A percentile compares a stretch with the other conserved stretches of the same genome.
phyloP scores from a whole-genome alignment of 2,888 invertebrate species.

The Dicyrtomina minuta region DNA sequence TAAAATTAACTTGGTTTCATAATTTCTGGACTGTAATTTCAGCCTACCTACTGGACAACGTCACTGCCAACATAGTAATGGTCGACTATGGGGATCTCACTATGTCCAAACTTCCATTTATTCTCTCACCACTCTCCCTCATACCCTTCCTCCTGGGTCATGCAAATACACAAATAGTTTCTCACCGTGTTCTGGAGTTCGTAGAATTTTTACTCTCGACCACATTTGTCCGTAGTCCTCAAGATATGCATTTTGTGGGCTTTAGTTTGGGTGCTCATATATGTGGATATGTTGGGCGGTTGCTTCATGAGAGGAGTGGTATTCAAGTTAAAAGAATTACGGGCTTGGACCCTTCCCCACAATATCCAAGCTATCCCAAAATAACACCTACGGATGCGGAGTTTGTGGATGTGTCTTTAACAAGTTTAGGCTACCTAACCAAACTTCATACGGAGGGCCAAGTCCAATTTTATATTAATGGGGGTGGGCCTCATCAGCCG shows the following conservation, averaged over 20 bases:
- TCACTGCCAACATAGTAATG: conserved; percentile 30
- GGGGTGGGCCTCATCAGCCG: conserved; percentile 27
- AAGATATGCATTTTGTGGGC: conserved; percentile 26
- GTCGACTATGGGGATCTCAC: conserved; percentile 34
- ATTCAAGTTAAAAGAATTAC: conserved; percentile 19
- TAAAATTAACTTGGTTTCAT: not conserved
- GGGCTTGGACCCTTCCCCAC: conserved; percentile 22
- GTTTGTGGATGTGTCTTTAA: conserved; percentile 31
- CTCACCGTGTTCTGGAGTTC: conserved; percentile 12
- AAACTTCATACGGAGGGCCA: conserved; percentile 11
- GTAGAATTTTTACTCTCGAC: conserved; percentile 17
- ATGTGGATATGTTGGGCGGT: conserved; percentile 7
- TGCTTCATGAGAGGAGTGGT: conserved; percentile 7
- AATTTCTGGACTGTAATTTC: too few species aligned
- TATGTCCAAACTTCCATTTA: conserved; percentile 15
- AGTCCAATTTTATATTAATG: conserved; percentile 32
- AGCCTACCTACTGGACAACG: not conserved
- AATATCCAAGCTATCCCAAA: not conserved
- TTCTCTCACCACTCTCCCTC: conserved; percentile 20
- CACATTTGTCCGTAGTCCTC: not conserved
- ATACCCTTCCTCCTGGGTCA: not conserved
- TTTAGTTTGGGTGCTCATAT: conserved; percentile 27
- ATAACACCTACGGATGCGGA: conserved; percentile 15
- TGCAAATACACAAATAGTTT: not conserved
- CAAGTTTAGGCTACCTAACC: conserved; percentile 5